Percentiles rank a stretch among this genome's conserved stretches.
Evolutionary conservation across 2,888 invertebrate species (phyloP).

Genomic region (Rotaria magnacalcarata): DNA sequence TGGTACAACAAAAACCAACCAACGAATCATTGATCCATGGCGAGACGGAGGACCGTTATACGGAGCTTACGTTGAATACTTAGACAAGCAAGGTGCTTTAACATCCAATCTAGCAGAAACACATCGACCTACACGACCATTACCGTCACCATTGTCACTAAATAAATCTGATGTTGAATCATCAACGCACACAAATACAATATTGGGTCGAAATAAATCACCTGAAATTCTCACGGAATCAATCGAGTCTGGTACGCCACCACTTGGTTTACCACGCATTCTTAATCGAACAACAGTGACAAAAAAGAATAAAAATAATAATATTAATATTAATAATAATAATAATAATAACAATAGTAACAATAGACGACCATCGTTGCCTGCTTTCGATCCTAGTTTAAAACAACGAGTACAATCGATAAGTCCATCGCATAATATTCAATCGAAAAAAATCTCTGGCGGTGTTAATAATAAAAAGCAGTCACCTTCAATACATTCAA

Average conservation of each 20-base stretch:
- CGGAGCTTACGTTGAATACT: not conserved
- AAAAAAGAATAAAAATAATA: not conserved
- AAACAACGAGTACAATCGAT: not conserved
- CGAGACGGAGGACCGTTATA: not conserved
- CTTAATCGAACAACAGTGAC: not conserved
- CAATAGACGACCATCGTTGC: not conserved
- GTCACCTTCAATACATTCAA: not conserved
- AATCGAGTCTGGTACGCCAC: too few relatives aligned
- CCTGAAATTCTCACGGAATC: not conserved
- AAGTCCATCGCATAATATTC: not conserved
- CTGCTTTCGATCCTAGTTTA: not conserved
- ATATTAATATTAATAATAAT: too few relatives aligned
- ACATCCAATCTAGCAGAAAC: not conserved
- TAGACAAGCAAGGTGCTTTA: not conserved
- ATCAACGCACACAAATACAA: not conserved
- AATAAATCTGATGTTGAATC: too few relatives aligned
- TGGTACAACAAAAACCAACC: not conserved
- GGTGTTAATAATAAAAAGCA: not conserved
- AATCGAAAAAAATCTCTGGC: not conserved
- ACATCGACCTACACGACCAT: not conserved
- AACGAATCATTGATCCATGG: not conserved
- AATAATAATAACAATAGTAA: too few relatives aligned
- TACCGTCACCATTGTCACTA: not conserved
- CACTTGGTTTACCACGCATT: not conserved
- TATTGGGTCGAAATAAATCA: not conserved